These are phyloP conservation scores for Macropus fuliginosus DNA, from an alignment of 2,797 vertebrate species.

Conservation along the genomic window DNA sequence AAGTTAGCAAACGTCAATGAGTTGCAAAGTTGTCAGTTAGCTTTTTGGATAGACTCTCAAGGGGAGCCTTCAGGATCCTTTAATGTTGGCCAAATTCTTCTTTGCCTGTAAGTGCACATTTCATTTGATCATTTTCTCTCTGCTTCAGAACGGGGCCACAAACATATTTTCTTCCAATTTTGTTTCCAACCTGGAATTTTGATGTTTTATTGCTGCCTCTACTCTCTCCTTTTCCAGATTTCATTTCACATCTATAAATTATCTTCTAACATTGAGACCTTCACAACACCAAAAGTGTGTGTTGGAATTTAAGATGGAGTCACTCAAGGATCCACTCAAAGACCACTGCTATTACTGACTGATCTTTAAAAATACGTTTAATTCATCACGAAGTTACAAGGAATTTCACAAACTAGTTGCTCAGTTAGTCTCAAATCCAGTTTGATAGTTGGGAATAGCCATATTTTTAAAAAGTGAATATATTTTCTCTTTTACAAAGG, in stretches of 20 bases:
- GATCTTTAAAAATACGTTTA: conserved; percentile 42
- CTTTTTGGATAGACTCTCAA: background rate
- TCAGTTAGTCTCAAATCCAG: conserved; percentile 21
- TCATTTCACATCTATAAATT: conserved; percentile 26
- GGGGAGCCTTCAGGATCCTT: background rate
- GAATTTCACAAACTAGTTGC: conserved; percentile 14
- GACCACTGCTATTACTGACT: background rate
- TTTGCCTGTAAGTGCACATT: background rate
- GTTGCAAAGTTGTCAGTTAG: background rate
- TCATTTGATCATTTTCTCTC: background rate
- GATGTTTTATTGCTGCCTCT: background rate
- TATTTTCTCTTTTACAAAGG: background rate
- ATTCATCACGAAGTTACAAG: background rate
- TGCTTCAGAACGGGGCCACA: background rate
- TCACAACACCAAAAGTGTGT: background rate
- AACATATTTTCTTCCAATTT: conserved; percentile 6
- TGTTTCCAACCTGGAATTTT: conserved; percentile 21
- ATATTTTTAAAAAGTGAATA: background rate
- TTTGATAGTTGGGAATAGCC: conserved; percentile 26
- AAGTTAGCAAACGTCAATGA: background rate
- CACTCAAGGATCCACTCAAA: conserved; percentile 20
- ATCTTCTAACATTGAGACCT: conserved; percentile 34
- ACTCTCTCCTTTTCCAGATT: conserved; percentile 18
- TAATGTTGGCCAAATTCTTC: background rate
- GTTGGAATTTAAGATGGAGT: conserved; percentile 21